phyloP scores from a whole-genome alignment of 2,113 vertebrate genomes.

The Sterna hirundo region DNA sequence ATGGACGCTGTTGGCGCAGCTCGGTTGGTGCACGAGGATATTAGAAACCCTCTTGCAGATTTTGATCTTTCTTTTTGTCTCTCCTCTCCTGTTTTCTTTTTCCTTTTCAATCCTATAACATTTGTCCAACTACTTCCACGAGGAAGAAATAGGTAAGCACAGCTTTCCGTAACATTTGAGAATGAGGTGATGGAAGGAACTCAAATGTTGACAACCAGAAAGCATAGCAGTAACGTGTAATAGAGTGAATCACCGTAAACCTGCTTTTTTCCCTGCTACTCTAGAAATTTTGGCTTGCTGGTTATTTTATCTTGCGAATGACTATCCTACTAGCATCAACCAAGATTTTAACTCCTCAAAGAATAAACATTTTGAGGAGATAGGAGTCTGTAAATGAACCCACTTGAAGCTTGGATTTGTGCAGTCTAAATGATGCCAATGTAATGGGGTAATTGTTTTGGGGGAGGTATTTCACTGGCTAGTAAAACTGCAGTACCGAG shows the following conservation, averaged over 20 bases:
- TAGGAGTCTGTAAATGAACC: not conserved
- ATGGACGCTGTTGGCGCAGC: not conserved
- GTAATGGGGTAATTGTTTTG: not conserved
- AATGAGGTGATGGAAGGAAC: not conserved
- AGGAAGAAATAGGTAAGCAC: slow-evolving; percentile 50
- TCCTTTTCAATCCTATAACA: not conserved
- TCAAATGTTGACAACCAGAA: not conserved
- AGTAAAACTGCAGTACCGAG: not conserved
- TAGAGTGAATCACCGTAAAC: not conserved
- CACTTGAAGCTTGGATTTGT: not conserved
- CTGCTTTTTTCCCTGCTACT: not conserved
- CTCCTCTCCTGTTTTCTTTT: not conserved
- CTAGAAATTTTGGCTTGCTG: not conserved
- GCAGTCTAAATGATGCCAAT: not conserved
- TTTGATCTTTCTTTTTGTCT: slow-evolving; percentile 13
- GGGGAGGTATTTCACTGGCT: not conserved
- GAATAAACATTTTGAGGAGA: not conserved
- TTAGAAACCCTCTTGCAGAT: not conserved
- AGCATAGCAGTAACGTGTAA: not conserved
- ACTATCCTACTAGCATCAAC: not conserved
- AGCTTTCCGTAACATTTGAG: not conserved
- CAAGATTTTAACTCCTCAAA: not conserved
- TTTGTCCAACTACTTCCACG: slow-evolving; percentile 21
- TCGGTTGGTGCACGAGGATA: not conserved
- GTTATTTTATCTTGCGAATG: not conserved